Conservation (phyloP, 2,797 vertebrate species). For the Falco columbarius region DNA sequence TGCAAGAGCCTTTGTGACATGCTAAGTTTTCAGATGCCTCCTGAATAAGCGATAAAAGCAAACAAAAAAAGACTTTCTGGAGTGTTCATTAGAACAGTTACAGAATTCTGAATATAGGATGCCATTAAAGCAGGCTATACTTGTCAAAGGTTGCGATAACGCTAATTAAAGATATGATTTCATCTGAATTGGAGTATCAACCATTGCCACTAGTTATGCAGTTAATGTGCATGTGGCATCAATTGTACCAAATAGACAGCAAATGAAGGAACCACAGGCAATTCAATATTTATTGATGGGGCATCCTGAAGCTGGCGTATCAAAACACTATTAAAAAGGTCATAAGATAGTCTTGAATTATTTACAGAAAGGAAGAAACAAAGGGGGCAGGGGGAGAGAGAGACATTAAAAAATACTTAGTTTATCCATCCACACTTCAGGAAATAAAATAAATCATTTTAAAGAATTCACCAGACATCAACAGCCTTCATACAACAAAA, state of each 20-base stretch:
- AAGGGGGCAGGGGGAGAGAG: too few relatives aligned
- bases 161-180: neutral
- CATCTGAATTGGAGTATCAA: neutral
- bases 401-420: accelerated
- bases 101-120: neutral
- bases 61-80: neutral
- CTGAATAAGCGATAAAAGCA: neutral
- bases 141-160: neutral
- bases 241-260: neutral
- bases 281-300: neutral
- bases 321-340: neutral
- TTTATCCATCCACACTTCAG: neutral
- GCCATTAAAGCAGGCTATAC: neutral
- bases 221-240: neutral
- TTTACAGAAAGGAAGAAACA: neutral
- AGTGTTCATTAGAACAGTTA: neutral
- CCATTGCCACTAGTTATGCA: neutral
- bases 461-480: neutral
- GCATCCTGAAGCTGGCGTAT: neutral
- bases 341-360: neutral
- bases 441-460: neutral
- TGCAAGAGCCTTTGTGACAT: neutral
- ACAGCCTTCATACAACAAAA: neutral
- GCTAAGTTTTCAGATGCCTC: neutral
- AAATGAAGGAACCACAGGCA: neutral